Evolutionary conservation across 2,797 vertebrate species (phyloP), one percentile per base, ranked within the genome.

Genomic region (Chaenodraco wilsoni): DNA sequence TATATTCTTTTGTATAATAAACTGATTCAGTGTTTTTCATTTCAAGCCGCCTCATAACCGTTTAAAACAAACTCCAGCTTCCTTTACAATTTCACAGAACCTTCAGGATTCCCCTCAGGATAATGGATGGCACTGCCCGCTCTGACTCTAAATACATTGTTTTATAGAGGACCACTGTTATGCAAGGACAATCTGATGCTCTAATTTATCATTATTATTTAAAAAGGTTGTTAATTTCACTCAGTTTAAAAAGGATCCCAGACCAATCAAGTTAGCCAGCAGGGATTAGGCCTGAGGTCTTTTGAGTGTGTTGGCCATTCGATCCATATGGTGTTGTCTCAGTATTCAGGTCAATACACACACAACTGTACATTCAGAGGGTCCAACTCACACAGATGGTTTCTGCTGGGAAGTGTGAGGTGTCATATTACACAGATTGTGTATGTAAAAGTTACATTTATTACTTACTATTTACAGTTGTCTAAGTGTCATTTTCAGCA

Each of bases 141-240:
- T 81, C 0, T 37, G 62, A 81, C 52, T 21, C 27, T 56, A 61
- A 74, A 60, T n/a, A 33, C 15, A 33, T 48, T 16, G 9, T 44
- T 61, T 55, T 60, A 65, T 69, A 67, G 67, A 79, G 81, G 78
- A 87, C 78, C 79, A 85, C 69, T 75, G 70, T 79, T 90, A 85
- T 85, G 91, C 90, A 91, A 90, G 23, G 86, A 91, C 91, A 92
- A 92, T 92, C 91, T 65, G 64, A 82, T 57, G 45, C 55, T 72
- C 52, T 65, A 69, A 84, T 44, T 58, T 74, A 55, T 61, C 71
- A 19, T 78, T 60, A 54, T 54, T 21, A 5, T 46, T 10, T 40
- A n/a, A 63, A 55, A 61, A 54, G 74, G 19, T 37, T 0, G 50
- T 65, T 64, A 10, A 65, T 79, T 85, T 87, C 45, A 64, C 65